Evolutionary conservation across 2,113 vertebrate genomes (phyloP).

Genomic region (Ageneiosus marmoratus): DNA sequence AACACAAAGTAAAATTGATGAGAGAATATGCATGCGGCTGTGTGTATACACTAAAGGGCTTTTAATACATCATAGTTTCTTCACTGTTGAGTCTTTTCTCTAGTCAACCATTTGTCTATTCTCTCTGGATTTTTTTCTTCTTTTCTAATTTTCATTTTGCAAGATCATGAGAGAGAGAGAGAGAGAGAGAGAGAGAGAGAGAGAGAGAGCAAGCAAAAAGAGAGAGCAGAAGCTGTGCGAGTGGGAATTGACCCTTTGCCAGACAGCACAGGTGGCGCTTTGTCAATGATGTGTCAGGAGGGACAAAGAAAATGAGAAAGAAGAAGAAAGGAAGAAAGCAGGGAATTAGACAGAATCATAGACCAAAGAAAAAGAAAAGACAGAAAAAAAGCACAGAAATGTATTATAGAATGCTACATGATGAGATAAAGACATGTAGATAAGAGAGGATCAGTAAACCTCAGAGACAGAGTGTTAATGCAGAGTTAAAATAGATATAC

Average conservation of each 20-base stretch:
- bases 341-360: background rate
- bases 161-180: slow-evolving; percentile 27
- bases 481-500: background rate
- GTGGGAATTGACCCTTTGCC: slow-evolving; percentile 44
- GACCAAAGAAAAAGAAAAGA: background rate
- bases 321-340: slow-evolving; percentile 13
- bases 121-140: background rate
- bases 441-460: background rate
- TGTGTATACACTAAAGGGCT: background rate
- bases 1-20: background rate
- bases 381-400: background rate
- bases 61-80: background rate
- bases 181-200: slow-evolving; percentile 21
- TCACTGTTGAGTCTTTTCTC: background rate
- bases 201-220: too few relatives aligned
- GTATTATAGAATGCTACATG: background rate
- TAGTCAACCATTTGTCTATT: background rate
- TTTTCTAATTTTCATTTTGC: background rate
- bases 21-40: background rate
- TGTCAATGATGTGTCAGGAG: slow-evolving; percentile 45
- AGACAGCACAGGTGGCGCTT: slow-evolving; percentile 52
- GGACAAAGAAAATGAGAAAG: slow-evolving; percentile 35
- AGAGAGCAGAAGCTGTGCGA: background rate
- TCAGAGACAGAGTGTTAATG: background rate
- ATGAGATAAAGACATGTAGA: background rate